A percentile compares a stretch with the other conserved stretches of the same genome.
These are phyloP conservation scores for Hylia prasina DNA, from an alignment of 2,113 vertebrate species.

Conservation along the genomic window DNA sequence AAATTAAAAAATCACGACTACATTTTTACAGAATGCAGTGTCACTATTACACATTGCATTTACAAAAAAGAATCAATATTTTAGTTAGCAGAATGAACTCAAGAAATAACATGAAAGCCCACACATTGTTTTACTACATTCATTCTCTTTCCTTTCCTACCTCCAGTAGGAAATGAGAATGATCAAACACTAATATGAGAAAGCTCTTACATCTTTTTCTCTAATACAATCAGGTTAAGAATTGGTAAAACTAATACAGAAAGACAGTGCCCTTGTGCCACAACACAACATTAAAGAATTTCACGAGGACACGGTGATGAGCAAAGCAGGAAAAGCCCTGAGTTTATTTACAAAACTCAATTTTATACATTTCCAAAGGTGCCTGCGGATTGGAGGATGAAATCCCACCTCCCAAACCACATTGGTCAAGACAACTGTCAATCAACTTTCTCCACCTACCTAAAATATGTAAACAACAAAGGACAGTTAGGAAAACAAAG, in stretches of 20 bases:
- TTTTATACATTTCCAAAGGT: no score
- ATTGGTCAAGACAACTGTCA: no score
- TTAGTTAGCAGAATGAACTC: neutral
- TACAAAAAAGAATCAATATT: neutral
- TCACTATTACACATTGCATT: neutral
- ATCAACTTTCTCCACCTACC: no score
- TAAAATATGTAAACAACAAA: no score
- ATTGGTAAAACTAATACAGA: accelerated
- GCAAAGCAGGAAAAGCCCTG: no score
- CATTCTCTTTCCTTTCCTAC: neutral
- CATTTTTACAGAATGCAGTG: neutral
- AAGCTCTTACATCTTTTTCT: neutral
- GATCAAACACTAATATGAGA: neutral
- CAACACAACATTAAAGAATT: no score
- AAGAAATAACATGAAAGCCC: neutral
- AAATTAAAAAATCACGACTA: neutral
- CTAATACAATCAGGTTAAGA: neutral
- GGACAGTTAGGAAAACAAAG: no score
- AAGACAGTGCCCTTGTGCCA: neutral
- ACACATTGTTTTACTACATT: neutral
- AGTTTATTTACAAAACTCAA: no score
- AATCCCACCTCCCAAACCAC: no score
- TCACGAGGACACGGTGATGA: no score
- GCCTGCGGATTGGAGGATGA: no score
- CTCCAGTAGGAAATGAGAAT: neutral